Evolutionary conservation across 2,888 invertebrate species (phyloP), one percentile per base, ranked within the genome.

Genomic region (Chesias legatella): DNA sequence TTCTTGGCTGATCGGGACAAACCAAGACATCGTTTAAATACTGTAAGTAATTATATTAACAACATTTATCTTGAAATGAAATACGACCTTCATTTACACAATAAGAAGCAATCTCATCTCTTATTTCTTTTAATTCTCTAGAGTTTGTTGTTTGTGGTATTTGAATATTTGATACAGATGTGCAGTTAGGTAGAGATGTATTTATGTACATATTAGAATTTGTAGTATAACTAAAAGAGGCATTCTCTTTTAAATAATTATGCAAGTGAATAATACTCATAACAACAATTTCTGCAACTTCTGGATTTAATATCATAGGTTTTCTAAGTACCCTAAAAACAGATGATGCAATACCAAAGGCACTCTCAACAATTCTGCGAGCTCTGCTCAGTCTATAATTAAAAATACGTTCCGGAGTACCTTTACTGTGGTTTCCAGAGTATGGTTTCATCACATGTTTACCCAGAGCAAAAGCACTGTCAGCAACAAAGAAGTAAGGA

Each of bases 271-370:
- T 29, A 34, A 41, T 34, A 2, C 24, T 25, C 41, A 30, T 41
- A 20, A 41, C 41, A 22, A 41, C 11, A n/a, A 26, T 11, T 30
- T 35, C 35, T 20, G 27, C 35, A 22, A 27, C 9, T 42, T 42
- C 17, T 26, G 30, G 42, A 26, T 42, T 21, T 26, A 36, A 22
- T 21, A 42, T 21, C 35, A 35, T 42, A 36, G 42, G 35, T 42
- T 36, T 41, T 31, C 35, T 17, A 13, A 43, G 40, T 22, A 46
- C 34, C 17, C 42, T 42, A 26, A 42, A 36, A 21, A 42, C 13
- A n/a, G 28, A 36, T 38, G 58, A 26, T 41, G 43, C 6, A 34
- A 57, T 51, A 30, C 51, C 36, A 34, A 51, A 51, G 42, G 48
- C 46, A 51, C 44, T 34, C 28, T 47, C 43, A 17, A 47, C 43